Evolutionary conservation across 2,888 invertebrate genomes (phyloP), one percentile per base, ranked within the genome.

Genomic region (Esperia sulphurella): DNA sequence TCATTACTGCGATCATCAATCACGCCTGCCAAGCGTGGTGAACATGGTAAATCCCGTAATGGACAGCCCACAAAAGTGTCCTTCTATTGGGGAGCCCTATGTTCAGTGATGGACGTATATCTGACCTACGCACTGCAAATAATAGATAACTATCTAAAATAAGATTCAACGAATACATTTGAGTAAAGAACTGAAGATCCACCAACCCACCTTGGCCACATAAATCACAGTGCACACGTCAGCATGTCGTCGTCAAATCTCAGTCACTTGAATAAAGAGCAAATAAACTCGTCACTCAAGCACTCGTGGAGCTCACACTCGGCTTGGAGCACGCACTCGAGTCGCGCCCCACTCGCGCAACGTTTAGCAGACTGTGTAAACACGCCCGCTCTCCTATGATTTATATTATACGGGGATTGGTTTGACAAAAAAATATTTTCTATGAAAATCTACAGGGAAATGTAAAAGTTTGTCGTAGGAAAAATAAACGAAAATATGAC

Each of bases 311-410:
- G 78, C 72, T 75, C 69, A 75, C 79, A 77, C 81, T 83, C 74
- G 71, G 75, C 66, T 63, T 74, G 59, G 55, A 80, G 76, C 58
- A 63, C 61, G 63, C 64, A 65, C 72, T 75, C 63, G 48, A 70
- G 60, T 51, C 61, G 57, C 55, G 61, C 63, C 63, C 64, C 75
- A 63, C 71, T 71, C 69, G 58, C 62, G 57, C 66, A 79, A 76
- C 82, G 80, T 82, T 82, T 79, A 83, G 76, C 72, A 69, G 71
- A 70, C 73, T 75, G 74, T 71, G 77, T 74, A 83, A 83, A 85
- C 78, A 83, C 66, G 64, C 68, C 64, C 63, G 58, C 68, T 63
- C 62, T 52, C 59, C 58, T 28, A 1, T 64, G 73, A 75, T 72
- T 76, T 68, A 71, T 68, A 57, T 65, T 61, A 62, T 56, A 63